Evolutionary conservation across 2,888 invertebrate species (phyloP), one percentile per base, ranked within the genome.

Genomic region (Metallyticus violacea): DNA sequence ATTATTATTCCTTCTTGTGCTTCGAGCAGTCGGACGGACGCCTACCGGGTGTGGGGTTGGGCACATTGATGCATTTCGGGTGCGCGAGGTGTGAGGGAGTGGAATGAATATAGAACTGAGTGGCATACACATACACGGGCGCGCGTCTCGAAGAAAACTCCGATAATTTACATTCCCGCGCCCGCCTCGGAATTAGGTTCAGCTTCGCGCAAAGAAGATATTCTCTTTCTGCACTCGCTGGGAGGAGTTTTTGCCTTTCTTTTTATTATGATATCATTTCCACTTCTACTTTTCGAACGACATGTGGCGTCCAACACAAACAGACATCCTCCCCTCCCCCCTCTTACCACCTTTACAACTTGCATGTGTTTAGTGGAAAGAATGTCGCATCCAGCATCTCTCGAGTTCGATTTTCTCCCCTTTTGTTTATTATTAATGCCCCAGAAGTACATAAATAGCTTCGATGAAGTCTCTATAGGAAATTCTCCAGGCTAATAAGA

Each of bases 111-210:
- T 85, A 87, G 80, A 78, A 81, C 29, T 28, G 30, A 30, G 27
- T 77, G 81, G 77, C 25, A 6, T 81, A 29, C 76, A 80, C 85
- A 85, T n/a, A 4, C 15, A 7, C 5, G 9, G 25, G 77, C 85
- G 82, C 79, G 82, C 22, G 82, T 85, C 30, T 79, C 62, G 29
- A 81, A 77, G 87, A 85, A 85, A 86, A 88, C 88, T 87, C 88
- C 86, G 87, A 88, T 88, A 88, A 88, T 88, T 88, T 88, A 88
- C 88, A 88, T 88, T 87, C 87, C 87, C 40, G 40, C 40, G 40
- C 40, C 86, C 87, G 88, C 87, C 87, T 87, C 85, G 85, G 88
- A 88, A 88, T 88, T 88, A 88, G 87, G 87, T 86, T 78, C 86
- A 62, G 40, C 40, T 62, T 62, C 40, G 40, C 15, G 40, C 40